Evolutionary conservation across 92 coral and sea anemone genomes (phyloP).

Genomic region (Parazoanthus swiftii): DNA sequence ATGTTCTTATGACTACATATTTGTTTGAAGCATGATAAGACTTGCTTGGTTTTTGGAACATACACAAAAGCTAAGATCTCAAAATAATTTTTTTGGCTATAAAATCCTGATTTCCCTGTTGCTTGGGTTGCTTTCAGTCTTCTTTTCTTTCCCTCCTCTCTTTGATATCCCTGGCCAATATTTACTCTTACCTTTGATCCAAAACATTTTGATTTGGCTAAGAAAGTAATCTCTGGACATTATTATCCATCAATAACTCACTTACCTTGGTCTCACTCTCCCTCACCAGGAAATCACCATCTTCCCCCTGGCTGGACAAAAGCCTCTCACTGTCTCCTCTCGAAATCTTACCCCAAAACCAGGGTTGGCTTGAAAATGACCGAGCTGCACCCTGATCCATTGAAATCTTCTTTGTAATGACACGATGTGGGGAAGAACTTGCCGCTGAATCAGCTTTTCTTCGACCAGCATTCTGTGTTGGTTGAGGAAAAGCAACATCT

Average conservation of each 20-base stretch:
- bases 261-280: constrained; percentile 98
- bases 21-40: too few relatives aligned
- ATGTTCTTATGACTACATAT: too few relatives aligned
- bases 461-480: constrained; percentile 3
- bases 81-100: too few relatives aligned
- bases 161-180: too few relatives aligned
- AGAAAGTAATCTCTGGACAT: too few relatives aligned
- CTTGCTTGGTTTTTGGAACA: too few relatives aligned
- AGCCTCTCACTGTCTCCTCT: constrained; percentile 79
- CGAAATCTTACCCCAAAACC: constrained; percentile 97
- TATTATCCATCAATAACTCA: neutral
- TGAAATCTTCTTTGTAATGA: constrained; percentile 48
- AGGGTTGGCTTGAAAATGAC: constrained; percentile 66
- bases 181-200: too few relatives aligned
- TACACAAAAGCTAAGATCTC: too few relatives aligned
- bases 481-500: constrained; percentile 31
- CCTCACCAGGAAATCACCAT: constrained; percentile 91
- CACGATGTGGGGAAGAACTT: constrained; percentile 30
- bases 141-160: too few relatives aligned
- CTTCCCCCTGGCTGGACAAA: constrained; percentile 60
- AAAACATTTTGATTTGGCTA: too few relatives aligned
- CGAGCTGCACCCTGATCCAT: neutral
- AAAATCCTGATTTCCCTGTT: too few relatives aligned
- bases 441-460: constrained; percentile 16
- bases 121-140: too few relatives aligned